phyloP scores from a whole-genome alignment of 2,797 vertebrate species.

The Hyperoplus immaculatus region DNA sequence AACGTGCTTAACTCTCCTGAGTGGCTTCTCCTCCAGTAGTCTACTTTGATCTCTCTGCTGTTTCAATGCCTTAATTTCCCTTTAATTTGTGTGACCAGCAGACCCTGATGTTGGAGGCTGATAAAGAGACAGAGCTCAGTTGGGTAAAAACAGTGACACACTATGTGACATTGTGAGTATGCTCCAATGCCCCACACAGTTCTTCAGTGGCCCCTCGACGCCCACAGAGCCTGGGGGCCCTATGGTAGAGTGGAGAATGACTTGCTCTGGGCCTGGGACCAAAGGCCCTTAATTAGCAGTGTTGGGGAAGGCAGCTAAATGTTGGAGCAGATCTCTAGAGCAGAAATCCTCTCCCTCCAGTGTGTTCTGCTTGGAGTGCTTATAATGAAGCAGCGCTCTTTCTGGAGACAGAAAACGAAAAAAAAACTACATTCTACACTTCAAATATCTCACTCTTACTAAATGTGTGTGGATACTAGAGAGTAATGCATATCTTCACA shows the following conservation, averaged over 20 bases:
- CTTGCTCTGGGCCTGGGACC: slow-evolving; percentile 41
- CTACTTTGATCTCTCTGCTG: slow-evolving; percentile 77
- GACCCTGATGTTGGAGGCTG: slow-evolving; percentile 75
- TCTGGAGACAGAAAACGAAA: slow-evolving; percentile 45
- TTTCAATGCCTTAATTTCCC: slow-evolving; percentile 81
- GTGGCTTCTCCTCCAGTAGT: slow-evolving; percentile 58
- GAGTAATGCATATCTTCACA: slow-evolving; percentile 32
- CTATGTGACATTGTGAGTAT: slow-evolving; percentile 65
- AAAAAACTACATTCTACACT: slow-evolving; percentile 33
- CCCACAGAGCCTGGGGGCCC: slow-evolving; percentile 59
- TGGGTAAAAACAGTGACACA: slow-evolving; percentile 78
- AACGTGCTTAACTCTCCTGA: slow-evolving; percentile 63
- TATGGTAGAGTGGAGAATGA: slow-evolving; percentile 46
- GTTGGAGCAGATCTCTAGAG: slow-evolving; percentile 56
- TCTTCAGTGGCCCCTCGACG: slow-evolving; percentile 53
- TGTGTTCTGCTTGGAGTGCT: slow-evolving; percentile 63
- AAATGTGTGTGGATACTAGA: slow-evolving; percentile 22
- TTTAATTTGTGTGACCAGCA: slow-evolving; percentile 83
- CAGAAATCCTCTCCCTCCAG: slow-evolving; percentile 67
- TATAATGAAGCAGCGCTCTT: slow-evolving; percentile 51
- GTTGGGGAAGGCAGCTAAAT: slow-evolving; percentile 57
- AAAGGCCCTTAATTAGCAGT: slow-evolving; percentile 74
- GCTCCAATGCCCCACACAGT: slow-evolving; percentile 62
- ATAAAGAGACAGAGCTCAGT: slow-evolving; percentile 77
- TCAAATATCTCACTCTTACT: slow-evolving; percentile 13